phyloP scores from a whole-genome alignment of 2,113 vertebrate species.

The Perognathus longimembris region DNA sequence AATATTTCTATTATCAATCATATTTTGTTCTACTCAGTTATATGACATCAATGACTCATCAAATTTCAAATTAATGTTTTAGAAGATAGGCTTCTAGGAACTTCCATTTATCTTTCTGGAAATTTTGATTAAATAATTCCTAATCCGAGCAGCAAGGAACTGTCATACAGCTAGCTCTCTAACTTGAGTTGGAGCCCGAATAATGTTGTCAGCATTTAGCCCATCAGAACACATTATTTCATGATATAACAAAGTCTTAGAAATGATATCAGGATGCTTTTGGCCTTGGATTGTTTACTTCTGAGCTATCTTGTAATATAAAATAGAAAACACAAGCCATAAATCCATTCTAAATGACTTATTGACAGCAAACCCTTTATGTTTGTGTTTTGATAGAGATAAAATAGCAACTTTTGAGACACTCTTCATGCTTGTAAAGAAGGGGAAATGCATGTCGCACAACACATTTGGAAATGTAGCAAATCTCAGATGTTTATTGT shows the following conservation, averaged over 20 bases:
- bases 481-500: conserved; percentile 57
- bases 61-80: background rate
- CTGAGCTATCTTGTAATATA: background rate
- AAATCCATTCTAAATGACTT: conserved; percentile 48
- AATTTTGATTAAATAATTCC: background rate
- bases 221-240: background rate
- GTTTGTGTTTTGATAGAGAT: conserved; percentile 59
- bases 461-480: conserved; percentile 41
- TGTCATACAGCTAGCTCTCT: background rate
- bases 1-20: background rate
- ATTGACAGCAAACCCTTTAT: conserved; percentile 50
- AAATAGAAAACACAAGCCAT: background rate
- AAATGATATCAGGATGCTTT: background rate
- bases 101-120: background rate
- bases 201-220: background rate
- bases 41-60: background rate
- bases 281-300: conserved; percentile 39
- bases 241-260: background rate
- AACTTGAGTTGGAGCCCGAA: background rate
- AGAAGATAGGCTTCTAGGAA: background rate
- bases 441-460: conserved; percentile 32
- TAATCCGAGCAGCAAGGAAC: background rate
- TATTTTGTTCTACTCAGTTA: background rate
- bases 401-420: conserved; percentile 60
- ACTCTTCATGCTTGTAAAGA: conserved; percentile 42